Conservation (phyloP, 2,797 vertebrate species). For the Falco naumanni region DNA sequence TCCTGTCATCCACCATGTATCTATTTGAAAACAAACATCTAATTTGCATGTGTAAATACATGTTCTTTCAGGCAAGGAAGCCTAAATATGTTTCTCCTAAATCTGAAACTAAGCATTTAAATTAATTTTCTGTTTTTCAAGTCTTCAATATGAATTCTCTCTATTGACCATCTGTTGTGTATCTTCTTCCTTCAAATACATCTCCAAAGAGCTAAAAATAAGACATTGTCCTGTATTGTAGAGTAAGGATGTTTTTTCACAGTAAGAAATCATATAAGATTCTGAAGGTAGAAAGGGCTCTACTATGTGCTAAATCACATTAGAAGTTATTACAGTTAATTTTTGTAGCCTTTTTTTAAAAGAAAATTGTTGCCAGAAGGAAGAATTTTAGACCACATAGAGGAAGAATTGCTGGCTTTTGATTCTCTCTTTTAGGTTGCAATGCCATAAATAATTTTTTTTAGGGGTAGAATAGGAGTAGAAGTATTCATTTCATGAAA, state of each 20-base stretch:
- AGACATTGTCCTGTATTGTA: not conserved
- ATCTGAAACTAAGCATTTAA: not conserved
- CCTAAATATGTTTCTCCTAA: not conserved
- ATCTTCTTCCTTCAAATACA: not conserved
- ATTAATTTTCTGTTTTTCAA: not conserved
- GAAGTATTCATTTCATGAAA: not conserved
- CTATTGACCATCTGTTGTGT: not conserved
- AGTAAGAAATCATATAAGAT: not conserved
- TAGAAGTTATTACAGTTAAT: not conserved
- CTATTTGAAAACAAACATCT: not conserved
- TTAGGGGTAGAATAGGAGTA: rapidly evolving
- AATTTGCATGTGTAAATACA: not conserved
- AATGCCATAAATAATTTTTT: not conserved
- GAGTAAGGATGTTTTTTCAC: not conserved
- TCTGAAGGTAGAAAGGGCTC: not conserved
- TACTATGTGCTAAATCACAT: not conserved
- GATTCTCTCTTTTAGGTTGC: not conserved
- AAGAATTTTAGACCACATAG: not conserved
- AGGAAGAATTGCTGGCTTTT: not conserved
- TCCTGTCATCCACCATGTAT: not conserved
- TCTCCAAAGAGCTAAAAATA: not conserved
- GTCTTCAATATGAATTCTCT: not conserved
- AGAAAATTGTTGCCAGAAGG: not conserved
- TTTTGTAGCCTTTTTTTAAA: not conserved
- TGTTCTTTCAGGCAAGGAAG: not conserved